These are phyloP conservation scores for Erebia palarica DNA, from an alignment of 2,888 invertebrate species.

Conservation along the genomic window DNA sequence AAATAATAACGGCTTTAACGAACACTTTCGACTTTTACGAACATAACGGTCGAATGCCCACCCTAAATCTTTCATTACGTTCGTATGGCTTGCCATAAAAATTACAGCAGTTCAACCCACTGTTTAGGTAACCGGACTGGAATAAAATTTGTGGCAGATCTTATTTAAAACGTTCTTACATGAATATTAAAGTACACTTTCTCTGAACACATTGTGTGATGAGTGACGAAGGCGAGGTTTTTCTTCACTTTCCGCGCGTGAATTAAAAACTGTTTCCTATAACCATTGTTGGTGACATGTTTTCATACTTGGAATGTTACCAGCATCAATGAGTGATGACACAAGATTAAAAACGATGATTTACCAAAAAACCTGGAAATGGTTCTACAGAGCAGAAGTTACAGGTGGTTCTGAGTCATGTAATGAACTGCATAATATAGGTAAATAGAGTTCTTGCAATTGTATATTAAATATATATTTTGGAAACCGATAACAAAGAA, in stretches of 20 bases:
- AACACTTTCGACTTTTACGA: slow-evolving; percentile 5
- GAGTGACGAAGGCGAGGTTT: slow-evolving; percentile 37
- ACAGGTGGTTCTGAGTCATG: not conserved
- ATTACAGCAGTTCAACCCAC: slow-evolving; percentile 12
- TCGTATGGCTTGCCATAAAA: slow-evolving; percentile 5
- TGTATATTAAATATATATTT: too few species aligned
- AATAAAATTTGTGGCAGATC: slow-evolving; percentile 29
- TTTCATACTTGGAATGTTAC: slow-evolving; percentile 26
- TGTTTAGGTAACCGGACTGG: slow-evolving; percentile 26
- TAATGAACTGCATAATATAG: not conserved
- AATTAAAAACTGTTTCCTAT: slow-evolving; percentile 46
- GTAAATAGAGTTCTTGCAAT: not conserved
- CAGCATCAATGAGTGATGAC: slow-evolving; percentile 2
- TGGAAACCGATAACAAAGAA: too few species aligned
- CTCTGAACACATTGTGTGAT: slow-evolving; percentile 50
- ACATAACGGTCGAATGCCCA: slow-evolving; percentile 2
- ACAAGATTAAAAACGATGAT: slow-evolving; percentile 26
- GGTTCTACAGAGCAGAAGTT: not conserved
- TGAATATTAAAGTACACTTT: slow-evolving; percentile 54
- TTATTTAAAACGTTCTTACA: slow-evolving; percentile 34
- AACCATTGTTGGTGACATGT: slow-evolving; percentile 44
- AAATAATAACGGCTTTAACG: slow-evolving; percentile 2
- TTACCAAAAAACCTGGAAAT: slow-evolving; percentile 33
- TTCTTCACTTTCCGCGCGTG: slow-evolving; percentile 50
- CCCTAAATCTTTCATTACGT: slow-evolving; percentile 14